Base-by-base conservation (phyloP, 2,888 invertebrate species). In the Pyrgus malvae region DNA sequence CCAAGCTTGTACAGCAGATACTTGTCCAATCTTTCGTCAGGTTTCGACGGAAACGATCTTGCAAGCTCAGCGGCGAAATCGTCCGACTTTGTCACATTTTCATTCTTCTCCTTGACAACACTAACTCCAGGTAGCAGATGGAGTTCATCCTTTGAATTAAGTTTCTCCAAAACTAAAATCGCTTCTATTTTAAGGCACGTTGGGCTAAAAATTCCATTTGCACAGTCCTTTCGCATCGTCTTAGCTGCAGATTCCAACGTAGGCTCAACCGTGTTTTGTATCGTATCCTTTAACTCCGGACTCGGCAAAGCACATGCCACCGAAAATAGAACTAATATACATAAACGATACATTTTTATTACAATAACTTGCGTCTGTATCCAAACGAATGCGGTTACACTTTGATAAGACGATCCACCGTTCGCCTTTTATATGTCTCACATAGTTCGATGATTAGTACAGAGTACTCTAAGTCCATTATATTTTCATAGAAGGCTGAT, bases 21-120 rank as follows among this genome's bases (percentile, higher is more conserved):
- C 35, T 94, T 95, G 72, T 96, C 95, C 46, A 96, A 78, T 25
- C 95, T 91, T 45, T 94, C 94, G 67, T 95, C 94, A 8, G 95
- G 93, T 70, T 95, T 95, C 40, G 94, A 93, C 0, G 95, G 95
- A 69, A 95, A 93, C 40, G 94, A 93, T 57, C 95, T 91, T 0
- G 95, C 95, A 2, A 96, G 78, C 72, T 95, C 95, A 65, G 85
- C 92, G 0, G 94, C 93, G 61, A 95, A 94, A 35, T 95, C 91
- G 61, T 95, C 94, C 1, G 93, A 91, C 42, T 93, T 93, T 21
- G 92, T 89, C 11, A 91, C 92, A 56, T 86, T 90, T 48, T 83
- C 85, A 7, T 72, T 72, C 1, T 55, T 65, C 17, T 83, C 78
- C 59, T 93, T 93, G 31, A 95, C 93, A 16, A 96, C 91, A 63